Conservation (phyloP, 2,888 invertebrate genomes). For the Melanostoma mellinum region DNA sequence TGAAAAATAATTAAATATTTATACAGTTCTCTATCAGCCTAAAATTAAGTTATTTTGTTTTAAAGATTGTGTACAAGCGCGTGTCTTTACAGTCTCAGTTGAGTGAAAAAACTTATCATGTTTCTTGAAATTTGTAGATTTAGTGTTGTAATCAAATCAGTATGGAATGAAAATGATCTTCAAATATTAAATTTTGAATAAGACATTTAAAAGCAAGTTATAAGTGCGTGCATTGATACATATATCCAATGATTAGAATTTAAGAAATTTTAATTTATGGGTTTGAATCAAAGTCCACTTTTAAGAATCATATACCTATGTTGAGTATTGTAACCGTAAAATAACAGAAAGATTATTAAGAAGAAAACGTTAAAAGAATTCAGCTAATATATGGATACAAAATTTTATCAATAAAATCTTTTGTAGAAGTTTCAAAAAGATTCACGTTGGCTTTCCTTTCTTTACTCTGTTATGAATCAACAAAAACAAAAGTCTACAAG, state of each 20-base stretch:
- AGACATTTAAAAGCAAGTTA: neutral
- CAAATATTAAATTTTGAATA: neutral
- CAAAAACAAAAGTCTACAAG: too few relatives aligned
- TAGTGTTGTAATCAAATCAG: conserved; percentile 10
- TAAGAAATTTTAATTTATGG: conserved; percentile 38
- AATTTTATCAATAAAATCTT: conserved; percentile 56
- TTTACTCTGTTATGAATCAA: neutral
- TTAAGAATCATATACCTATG: neutral
- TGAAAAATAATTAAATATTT: conserved; percentile 40
- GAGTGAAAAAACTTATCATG: neutral
- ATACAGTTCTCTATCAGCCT: conserved; percentile 47
- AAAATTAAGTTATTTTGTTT: conserved; percentile 43
- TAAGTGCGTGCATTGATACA: conserved; percentile 40
- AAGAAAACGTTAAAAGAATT: too few relatives aligned
- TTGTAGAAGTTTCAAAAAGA: conserved; percentile 27
- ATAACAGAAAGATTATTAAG: neutral
- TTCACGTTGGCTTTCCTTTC: too few relatives aligned
- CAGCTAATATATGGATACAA: conserved; percentile 30
- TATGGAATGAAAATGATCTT: conserved; percentile 28
- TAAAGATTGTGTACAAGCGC: conserved; percentile 2
- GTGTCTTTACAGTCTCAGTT: conserved; percentile 3
- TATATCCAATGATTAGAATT: conserved; percentile 67
- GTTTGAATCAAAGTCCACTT: conserved; percentile 6
- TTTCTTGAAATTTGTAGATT: neutral
- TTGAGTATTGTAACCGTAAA: conserved; percentile 48